Evolutionary conservation across 2,888 invertebrate genomes (phyloP).

Genomic region (Tetanocera ferruginea): DNA sequence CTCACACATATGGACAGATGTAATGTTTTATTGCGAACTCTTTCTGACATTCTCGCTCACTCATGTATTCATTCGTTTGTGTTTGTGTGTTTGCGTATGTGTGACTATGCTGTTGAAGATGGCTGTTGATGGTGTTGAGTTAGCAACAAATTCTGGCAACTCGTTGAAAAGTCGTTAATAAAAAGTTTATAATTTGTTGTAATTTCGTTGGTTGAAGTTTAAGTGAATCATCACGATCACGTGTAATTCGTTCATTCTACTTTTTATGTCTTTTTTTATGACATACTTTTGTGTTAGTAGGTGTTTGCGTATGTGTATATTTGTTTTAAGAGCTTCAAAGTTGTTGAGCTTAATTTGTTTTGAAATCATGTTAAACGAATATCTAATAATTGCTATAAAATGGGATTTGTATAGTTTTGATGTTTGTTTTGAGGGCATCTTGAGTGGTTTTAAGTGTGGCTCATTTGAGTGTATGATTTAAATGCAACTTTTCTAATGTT

Average conservation of each 20-base stretch:
- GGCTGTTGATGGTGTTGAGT: neutral
- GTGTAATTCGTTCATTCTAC: slow-evolving; percentile 2
- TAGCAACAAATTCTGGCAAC: slow-evolving; percentile 18
- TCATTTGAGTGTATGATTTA: too few species aligned
- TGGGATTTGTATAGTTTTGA: too few species aligned
- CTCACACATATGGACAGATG: too few species aligned
- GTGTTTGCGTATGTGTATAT: neutral
- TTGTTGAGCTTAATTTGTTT: neutral
- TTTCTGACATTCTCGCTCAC: neutral
- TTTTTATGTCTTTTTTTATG: neutral
- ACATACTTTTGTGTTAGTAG: neutral
- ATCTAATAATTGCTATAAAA: too few species aligned
- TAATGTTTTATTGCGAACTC: too few species aligned
- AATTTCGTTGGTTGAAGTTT: slow-evolving; percentile 5
- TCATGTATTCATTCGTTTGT: neutral
- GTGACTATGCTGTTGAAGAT: neutral
- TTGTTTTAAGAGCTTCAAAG: neutral
- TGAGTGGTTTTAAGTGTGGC: too few species aligned
- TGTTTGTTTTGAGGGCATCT: too few species aligned
- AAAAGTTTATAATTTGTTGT: slow-evolving; percentile 39
- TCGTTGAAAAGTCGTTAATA: slow-evolving; percentile 41
- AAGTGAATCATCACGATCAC: slow-evolving; percentile 1
- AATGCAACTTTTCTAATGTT: too few species aligned
- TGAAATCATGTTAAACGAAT: too few species aligned
- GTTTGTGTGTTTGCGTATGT: neutral